Evolutionary conservation across 2,797 vertebrate genomes (phyloP).

Genomic region (Sciurus carolinensis): DNA sequence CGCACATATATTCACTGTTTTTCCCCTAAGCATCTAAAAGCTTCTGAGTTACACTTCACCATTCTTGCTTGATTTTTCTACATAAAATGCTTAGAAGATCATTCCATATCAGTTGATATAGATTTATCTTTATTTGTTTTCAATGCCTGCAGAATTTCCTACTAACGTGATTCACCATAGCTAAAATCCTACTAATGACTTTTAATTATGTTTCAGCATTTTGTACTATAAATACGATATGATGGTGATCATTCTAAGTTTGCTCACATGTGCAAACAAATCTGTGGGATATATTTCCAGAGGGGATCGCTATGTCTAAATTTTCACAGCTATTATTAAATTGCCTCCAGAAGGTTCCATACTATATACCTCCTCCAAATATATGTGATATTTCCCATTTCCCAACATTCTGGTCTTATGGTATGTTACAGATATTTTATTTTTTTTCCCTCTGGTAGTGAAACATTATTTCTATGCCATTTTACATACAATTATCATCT

Average conservation of each 20-base stretch:
- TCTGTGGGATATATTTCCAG: not conserved
- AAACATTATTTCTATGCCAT: not conserved
- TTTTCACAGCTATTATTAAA: conserved; percentile 37
- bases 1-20: not conserved
- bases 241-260: conserved; percentile 8
- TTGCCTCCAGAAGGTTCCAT: not conserved
- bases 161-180: not conserved
- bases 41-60: not conserved
- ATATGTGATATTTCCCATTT: not conserved
- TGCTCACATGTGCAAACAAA: conserved; percentile 4
- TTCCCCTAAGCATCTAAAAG: not conserved
- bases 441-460: not conserved
- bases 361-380: not conserved
- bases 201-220: conserved; percentile 34
- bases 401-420: not conserved
- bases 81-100: not conserved
- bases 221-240: not conserved
- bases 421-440: not conserved
- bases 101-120: not conserved
- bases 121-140: not conserved
- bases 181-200: not conserved
- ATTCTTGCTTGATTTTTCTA: not conserved
- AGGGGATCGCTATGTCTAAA: not conserved
- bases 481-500: not conserved
- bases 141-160: not conserved